These are phyloP conservation scores for Eurypyga helias DNA, from an alignment of 2,113 vertebrate species.

Conservation along the genomic window DNA sequence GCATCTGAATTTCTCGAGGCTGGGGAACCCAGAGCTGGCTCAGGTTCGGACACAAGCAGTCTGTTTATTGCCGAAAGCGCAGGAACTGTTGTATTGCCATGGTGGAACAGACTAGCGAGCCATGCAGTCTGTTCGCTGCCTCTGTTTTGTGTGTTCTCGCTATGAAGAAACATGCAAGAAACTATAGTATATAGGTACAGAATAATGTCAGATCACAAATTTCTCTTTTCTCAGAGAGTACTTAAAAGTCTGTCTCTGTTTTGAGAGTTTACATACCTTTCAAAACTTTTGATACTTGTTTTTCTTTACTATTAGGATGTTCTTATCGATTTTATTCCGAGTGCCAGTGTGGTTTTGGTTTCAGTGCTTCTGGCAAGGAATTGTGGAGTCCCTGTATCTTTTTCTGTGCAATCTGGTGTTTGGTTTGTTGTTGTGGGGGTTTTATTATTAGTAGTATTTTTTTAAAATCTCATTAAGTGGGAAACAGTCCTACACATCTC, in stretches of 20 bases:
- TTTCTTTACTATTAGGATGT: neutral
- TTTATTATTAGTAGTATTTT: too few species aligned
- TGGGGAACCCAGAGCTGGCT: neutral
- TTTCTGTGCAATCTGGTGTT: neutral
- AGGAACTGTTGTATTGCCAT: neutral
- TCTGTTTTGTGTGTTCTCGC: neutral
- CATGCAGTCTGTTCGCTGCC: neutral
- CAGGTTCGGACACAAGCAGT: neutral
- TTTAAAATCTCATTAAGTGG: neutral
- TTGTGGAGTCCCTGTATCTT: neutral
- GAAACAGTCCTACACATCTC: neutral
- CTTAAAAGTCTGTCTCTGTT: neutral
- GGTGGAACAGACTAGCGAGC: neutral
- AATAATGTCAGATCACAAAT: neutral
- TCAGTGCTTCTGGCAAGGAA: slow-evolving; percentile 8
- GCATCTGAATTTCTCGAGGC: neutral
- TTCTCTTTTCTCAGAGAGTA: neutral
- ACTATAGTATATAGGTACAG: neutral
- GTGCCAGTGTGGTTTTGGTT: neutral
- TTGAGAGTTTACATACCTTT: neutral
- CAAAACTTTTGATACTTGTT: neutral
- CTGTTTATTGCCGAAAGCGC: neutral
- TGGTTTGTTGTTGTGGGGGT: neutral
- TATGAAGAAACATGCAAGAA: neutral
- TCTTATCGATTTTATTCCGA: neutral